Evolutionary conservation across 1,140 invertebrate genomes (phyloP), one percentile per base, ranked within the genome.

Genomic region (Atta texana): DNA sequence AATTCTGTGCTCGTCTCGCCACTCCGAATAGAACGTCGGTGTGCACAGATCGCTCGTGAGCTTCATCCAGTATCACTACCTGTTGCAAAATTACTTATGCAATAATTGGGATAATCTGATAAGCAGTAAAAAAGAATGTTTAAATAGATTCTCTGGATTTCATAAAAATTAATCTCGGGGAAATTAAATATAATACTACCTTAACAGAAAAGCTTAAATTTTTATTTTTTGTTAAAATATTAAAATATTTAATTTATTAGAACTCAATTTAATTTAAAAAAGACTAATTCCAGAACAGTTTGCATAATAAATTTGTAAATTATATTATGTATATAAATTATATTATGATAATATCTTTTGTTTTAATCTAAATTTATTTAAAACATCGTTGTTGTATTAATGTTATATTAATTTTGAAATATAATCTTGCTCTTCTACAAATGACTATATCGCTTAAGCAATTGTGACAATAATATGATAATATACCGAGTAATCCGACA

Each of bases 41-140:
- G 90, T 99, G 98, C 0, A 99, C 97, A 0, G 99, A 99, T 61
- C 99, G 96, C 95, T 99, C 99, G 94, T 99, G 99, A 68, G 98
- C 99, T 95, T 99, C 99, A 95, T 99, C 99, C 69, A 99, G 95
- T 82, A 99, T 97, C 8, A 99, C 96, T 34, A 98, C 69, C 80
- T 84, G 53, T 55, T 53, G 18, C n/a, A 66, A 82, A 61, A 10
- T 80, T 49, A 74, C 12, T 69, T 6, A 8, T 74, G 10, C 28
- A 61, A 61, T 18, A 64, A 64, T 49, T 5, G 12, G 5, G 5
- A 5, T 5, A 21, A 34, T 53, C 5, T n/a, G 6, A 57, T 57
- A 75, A 68, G 10, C 0, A 75, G 3, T 18, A 53, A 21, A 74
- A 24, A 3, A 24, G 1, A 16, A 57, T 57, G 18, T 57, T 44